A percentile compares a stretch with the other conserved stretches of the same genome.
Conservation (phyloP, 2,797 vertebrate genomes). For the Ispidina picta region DNA sequence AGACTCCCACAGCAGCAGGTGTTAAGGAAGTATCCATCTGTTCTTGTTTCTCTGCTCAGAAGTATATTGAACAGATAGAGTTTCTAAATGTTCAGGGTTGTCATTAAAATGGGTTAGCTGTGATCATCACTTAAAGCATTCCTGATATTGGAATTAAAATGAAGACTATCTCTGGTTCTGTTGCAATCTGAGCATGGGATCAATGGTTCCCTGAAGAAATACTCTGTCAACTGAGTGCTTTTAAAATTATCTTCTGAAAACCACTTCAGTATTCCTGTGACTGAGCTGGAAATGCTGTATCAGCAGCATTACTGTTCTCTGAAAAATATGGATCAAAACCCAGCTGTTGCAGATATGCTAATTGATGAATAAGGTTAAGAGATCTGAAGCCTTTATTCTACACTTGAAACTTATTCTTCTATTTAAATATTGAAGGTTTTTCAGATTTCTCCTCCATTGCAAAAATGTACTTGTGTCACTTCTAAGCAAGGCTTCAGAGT, state of each 20-base stretch:
- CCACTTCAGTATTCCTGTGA: conserved; percentile 25
- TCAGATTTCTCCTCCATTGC: neutral
- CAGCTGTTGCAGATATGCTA: conserved; percentile 58
- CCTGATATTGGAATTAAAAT: conserved; percentile 63
- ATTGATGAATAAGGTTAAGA: conserved; percentile 51
- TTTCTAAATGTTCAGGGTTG: conserved; percentile 58
- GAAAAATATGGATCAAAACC: conserved; percentile 52
- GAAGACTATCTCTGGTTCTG: conserved; percentile 50
- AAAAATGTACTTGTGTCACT: neutral
- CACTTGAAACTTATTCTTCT: conserved; percentile 29
- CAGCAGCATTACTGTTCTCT: conserved; percentile 58
- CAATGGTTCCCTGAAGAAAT: conserved; percentile 61
- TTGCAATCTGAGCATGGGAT: conserved; percentile 44
- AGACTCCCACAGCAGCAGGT: conserved; percentile 66
- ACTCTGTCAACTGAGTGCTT: conserved; percentile 58
- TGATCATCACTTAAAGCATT: conserved; percentile 55
- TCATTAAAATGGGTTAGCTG: conserved; percentile 65
- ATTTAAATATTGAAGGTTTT: conserved; percentile 53
- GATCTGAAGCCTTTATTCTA: conserved; percentile 25
- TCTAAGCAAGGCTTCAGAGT: neutral
- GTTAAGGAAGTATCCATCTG: conserved; percentile 70
- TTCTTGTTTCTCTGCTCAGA: conserved; percentile 62
- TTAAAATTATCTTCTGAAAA: conserved; percentile 59
- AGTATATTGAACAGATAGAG: conserved; percentile 50
- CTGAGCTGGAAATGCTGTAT: conserved; percentile 52